These are phyloP conservation scores for Pseudotriccus pelzelni DNA, from an alignment of 2,797 vertebrate species.

Conservation along the genomic window DNA sequence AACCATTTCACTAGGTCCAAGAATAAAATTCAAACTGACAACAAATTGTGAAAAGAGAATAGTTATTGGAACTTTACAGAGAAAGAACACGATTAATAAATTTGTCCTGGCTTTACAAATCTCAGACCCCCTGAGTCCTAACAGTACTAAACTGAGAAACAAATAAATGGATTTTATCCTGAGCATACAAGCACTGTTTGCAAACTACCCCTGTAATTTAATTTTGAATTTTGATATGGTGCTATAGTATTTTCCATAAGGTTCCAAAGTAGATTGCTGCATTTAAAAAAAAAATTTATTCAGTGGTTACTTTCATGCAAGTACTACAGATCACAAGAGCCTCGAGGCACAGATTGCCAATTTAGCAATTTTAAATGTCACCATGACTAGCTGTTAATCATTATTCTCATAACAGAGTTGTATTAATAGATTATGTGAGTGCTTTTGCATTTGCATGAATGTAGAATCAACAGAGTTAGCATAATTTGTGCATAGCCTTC, in stretches of 20 bases:
- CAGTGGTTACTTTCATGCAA: background rate
- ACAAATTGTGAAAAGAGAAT: conserved; percentile 5
- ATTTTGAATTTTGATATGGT: background rate
- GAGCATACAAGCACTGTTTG: background rate
- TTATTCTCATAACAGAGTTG: background rate
- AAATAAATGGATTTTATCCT: conserved; percentile 41
- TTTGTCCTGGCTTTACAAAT: conserved; percentile 47
- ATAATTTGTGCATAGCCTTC: background rate
- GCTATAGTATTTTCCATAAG: background rate
- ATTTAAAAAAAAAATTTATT: background rate
- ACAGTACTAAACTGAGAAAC: conserved; percentile 16
- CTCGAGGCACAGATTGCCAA: conserved; percentile 39
- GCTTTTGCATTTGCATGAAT: background rate
- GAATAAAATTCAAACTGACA: conserved; percentile 38
- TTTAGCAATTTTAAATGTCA: background rate
- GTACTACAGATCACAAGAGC: background rate
- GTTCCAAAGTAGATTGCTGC: background rate
- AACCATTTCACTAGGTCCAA: background rate
- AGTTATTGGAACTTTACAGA: background rate
- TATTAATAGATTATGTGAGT: background rate
- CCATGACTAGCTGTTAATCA: background rate
- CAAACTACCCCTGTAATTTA: conserved; percentile 11
- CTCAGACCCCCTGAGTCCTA: conserved; percentile 56
- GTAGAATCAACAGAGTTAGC: background rate
- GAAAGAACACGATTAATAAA: conserved; percentile 37